Percentiles rank a stretch among this genome's conserved stretches.
phyloP scores from a whole-genome alignment of 2,113 vertebrate genomes.

The Barnardius zonarius region DNA sequence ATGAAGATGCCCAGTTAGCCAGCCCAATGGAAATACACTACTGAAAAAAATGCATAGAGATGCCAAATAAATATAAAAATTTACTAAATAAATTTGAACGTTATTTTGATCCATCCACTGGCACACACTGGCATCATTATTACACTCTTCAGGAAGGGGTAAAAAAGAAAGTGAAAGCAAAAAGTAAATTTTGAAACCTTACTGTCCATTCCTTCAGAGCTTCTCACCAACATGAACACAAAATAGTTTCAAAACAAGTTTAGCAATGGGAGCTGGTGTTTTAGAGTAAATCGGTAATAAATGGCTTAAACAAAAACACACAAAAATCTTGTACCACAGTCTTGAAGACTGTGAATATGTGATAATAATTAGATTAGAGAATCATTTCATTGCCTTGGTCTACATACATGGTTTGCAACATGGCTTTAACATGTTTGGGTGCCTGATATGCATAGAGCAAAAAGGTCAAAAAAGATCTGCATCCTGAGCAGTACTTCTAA shows the following conservation, averaged over 20 bases:
- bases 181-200: not conserved
- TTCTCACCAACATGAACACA: not conserved
- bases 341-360: not conserved
- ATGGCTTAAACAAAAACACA: not conserved
- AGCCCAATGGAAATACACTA: not conserved
- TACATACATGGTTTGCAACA: not conserved
- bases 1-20: not conserved
- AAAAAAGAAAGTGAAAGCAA: not conserved
- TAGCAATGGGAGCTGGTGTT: not conserved
- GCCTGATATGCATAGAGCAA: not conserved
- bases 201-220: not conserved
- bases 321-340: not conserved
- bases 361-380: not conserved
- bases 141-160: not conserved
- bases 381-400: not conserved
- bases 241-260: not conserved
- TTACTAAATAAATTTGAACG: not conserved
- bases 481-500: not conserved
- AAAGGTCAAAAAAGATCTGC: not conserved
- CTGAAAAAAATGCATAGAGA: not conserved
- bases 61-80: not conserved
- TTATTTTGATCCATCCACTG: not conserved
- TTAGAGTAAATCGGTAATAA: not conserved
- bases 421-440: not conserved
- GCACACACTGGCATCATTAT: not conserved